Conservation (phyloP, 2,888 invertebrate species). For the Nasonia oneida region DNA sequence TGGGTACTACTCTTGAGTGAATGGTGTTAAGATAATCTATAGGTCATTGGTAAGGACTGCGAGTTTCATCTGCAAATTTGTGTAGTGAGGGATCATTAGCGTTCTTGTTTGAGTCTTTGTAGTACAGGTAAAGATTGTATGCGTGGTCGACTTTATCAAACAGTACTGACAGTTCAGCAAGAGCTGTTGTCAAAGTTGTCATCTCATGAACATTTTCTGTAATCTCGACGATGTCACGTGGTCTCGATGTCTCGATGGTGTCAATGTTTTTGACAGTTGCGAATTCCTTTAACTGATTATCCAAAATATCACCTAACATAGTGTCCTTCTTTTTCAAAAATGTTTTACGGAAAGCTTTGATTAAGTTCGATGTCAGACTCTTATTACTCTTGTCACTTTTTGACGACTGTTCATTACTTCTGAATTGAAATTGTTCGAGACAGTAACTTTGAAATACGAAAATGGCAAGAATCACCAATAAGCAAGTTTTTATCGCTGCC, state of each 20-base stretch:
- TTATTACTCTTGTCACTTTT: neutral
- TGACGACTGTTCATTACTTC: neutral
- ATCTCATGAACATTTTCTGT: neutral
- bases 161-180: neutral
- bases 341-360: neutral
- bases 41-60: constrained; percentile 1
- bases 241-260: no score
- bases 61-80: neutral
- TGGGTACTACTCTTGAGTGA: neutral
- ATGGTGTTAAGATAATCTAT: neutral
- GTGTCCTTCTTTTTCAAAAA: neutral
- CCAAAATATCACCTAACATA: neutral
- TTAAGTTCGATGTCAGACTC: no score
- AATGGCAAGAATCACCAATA: neutral
- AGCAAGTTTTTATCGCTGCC: neutral
- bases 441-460: neutral
- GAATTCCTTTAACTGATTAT: neutral
- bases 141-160: constrained; percentile 1
- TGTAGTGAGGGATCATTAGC: neutral
- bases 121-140: no score
- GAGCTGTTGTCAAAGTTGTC: neutral
- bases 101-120: neutral
- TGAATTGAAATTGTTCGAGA: constrained; percentile 6
- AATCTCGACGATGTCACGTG: neutral
- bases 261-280: neutral